A percentile compares a stretch with the other conserved stretches of the same genome.
Evolutionary conservation across 1,140 invertebrate genomes (phyloP).

Genomic region (Diabrotica virgifera): DNA sequence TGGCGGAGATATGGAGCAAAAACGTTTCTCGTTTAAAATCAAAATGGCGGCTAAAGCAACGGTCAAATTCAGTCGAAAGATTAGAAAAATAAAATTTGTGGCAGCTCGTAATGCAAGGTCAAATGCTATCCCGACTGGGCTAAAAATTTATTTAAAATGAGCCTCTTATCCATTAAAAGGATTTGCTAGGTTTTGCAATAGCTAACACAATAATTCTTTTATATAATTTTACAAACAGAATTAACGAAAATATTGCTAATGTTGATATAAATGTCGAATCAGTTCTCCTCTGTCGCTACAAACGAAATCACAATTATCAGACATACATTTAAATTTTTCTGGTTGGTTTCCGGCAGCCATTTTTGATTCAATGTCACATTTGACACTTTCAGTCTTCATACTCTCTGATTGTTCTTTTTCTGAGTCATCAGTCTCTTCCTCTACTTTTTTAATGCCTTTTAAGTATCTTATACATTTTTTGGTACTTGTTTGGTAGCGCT

Average conservation of each 20-base stretch:
- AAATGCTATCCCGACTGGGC: no score
- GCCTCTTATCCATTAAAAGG: no score
- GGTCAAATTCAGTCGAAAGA: no score
- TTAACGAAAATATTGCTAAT: background rate
- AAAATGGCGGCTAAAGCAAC: no score
- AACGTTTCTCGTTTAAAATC: no score
- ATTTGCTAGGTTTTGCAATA: no score
- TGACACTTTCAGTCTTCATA: slow-evolving; percentile 1
- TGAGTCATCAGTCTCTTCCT: background rate
- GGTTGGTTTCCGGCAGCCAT: background rate
- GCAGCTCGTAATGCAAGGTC: no score
- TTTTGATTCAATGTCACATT: background rate
- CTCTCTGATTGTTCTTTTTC: slow-evolving; percentile 1
- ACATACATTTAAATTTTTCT: background rate
- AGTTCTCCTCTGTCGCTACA: background rate
- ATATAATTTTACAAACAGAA: no score
- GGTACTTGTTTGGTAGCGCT: background rate
- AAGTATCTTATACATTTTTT: background rate
- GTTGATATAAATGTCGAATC: background rate
- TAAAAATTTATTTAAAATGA: no score
- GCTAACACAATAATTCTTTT: no score
- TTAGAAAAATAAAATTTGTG: no score
- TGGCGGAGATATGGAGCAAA: no score
- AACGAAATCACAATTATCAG: slow-evolving; percentile 2
- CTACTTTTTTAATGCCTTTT: background rate